A percentile compares a stretch with the other conserved stretches of the same genome.
Evolutionary conservation across 2,888 invertebrate genomes (phyloP).

Genomic region (Tromatobia lineatoria): DNA sequence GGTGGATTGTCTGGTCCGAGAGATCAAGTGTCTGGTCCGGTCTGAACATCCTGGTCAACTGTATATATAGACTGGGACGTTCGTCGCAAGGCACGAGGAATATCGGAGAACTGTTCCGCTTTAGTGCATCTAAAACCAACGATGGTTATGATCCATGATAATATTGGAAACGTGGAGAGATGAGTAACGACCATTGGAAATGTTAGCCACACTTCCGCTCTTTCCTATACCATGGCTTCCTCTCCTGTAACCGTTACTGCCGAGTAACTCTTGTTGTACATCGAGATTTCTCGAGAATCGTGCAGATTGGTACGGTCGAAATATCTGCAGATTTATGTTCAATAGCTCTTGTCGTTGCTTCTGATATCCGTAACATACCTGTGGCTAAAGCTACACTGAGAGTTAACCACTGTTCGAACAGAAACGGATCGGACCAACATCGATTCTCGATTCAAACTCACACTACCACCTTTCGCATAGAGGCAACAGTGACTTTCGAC

Average conservation of each 20-base stretch:
- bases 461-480: not conserved
- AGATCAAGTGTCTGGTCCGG: too few relatives aligned
- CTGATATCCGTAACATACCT: slow-evolving; percentile 36
- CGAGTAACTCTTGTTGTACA: slow-evolving; percentile 17
- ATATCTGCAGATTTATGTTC: slow-evolving; percentile 62
- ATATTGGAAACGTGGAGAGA: slow-evolving; percentile 44
- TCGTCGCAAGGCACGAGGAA: not conserved
- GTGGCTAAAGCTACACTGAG: slow-evolving; percentile 6
- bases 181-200: slow-evolving; percentile 58
- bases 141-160: slow-evolving; percentile 63
- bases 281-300: slow-evolving; percentile 47
- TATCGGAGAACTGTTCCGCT: slow-evolving; percentile 47
- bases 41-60: not conserved
- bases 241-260: slow-evolving; percentile 18
- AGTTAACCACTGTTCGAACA: slow-evolving; percentile 41
- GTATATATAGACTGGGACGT: not conserved
- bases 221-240: slow-evolving; percentile 13
- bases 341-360: slow-evolving; percentile 37
- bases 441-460: slow-evolving; percentile 51
- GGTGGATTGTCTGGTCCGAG: slow-evolving; percentile 15
- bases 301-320: slow-evolving; percentile 58
- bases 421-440: slow-evolving; percentile 30
- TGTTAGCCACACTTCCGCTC: slow-evolving; percentile 44
- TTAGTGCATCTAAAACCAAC: slow-evolving; percentile 57
- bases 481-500: slow-evolving; percentile 7